Base-by-base conservation (phyloP, 2,113 vertebrate genomes). In the Anseranas semipalmata region DNA sequence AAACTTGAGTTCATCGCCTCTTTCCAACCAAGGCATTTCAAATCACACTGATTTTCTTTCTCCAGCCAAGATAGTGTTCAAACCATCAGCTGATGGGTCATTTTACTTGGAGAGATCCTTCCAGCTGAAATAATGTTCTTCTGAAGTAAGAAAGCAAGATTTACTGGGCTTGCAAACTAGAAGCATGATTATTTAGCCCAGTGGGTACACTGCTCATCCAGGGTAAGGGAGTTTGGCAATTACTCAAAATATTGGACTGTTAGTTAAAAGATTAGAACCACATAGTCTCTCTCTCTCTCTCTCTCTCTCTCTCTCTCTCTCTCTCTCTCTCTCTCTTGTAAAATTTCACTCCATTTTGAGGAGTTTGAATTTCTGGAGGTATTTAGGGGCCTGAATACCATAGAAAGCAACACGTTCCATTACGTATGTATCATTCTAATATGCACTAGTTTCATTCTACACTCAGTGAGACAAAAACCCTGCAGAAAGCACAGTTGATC, bases 211-310 rank as follows among this genome's bases (percentile, higher is more conserved):
- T 39, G 27, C n/a, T 67, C 19, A 17, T 48, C 15, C 50, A 28
- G 10, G 20, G 12, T 18, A 80, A 65, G 3, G 3, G 21, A 59
- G 12, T 73, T 71, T 65, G 48, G 13, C 10, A 81, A 56, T 16
- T n/a, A 46, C 50, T 41, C 7, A 63, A 37, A 56, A 35, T 68
- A 62, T 41, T 32, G 15, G 30, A 50, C 27, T 5, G 15, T 33
- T 70, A 52, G 35, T 41, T 87, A 16, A 30, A 77, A 60, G 4
- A 55, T 6, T 25, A 45, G 55, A 71, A 39, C 43, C 6, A 39
- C 4, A 9, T n/a, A 0, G n/a, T 81, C 5, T 70, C 15, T 46
- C 4, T 27, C 35, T 60, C 62, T 43, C 50, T 13, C 14, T 52
- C 20, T 27, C 13, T 24, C 62, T 43, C 50, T 52, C 24, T 52